These are phyloP conservation scores for Phrynocephalus guinanensis DNA, from an alignment of 2,797 vertebrate genomes.

Conservation along the genomic window DNA sequence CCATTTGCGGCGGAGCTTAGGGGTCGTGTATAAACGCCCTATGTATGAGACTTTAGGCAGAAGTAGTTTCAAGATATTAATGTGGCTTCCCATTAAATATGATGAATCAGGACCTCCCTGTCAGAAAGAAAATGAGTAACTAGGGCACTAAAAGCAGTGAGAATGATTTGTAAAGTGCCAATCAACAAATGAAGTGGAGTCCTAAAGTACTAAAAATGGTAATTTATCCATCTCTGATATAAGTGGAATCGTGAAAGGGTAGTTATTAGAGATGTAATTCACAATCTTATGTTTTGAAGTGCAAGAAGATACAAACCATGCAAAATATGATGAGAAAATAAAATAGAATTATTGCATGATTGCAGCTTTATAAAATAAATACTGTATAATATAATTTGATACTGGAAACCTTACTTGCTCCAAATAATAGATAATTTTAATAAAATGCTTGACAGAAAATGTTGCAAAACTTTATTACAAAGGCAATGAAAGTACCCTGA, in stretches of 20 bases:
- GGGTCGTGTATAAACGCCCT: too few species aligned
- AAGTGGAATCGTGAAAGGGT: conserved; percentile 2
- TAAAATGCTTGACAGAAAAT: not conserved
- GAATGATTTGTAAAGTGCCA: conserved; percentile 15
- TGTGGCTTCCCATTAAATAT: not conserved
- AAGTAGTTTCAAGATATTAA: conserved; percentile 8
- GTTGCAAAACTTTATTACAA: not conserved
- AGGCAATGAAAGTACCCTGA: not conserved
- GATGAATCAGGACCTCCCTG: conserved; percentile 2
- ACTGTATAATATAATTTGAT: not conserved
- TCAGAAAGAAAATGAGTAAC: conserved; percentile 26
- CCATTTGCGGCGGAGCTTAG: too few species aligned
- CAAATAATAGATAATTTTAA: not conserved
- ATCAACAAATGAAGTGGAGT: conserved; percentile 16
- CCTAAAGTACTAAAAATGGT: conserved; percentile 4
- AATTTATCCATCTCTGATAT: conserved; percentile 22
- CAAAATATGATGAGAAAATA: conserved; percentile 1
- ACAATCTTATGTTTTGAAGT: conserved; percentile 31
- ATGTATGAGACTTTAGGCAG: not conserved
- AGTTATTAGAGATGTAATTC: conserved; percentile 26
- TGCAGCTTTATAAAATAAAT: not conserved
- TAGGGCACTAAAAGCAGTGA: not conserved
- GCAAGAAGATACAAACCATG: conserved; percentile 1
- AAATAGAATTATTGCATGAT: not conserved
- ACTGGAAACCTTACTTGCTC: not conserved